Evolutionary conservation across 2,888 invertebrate genomes (phyloP).

Genomic region (Orthonevra nobilis): DNA sequence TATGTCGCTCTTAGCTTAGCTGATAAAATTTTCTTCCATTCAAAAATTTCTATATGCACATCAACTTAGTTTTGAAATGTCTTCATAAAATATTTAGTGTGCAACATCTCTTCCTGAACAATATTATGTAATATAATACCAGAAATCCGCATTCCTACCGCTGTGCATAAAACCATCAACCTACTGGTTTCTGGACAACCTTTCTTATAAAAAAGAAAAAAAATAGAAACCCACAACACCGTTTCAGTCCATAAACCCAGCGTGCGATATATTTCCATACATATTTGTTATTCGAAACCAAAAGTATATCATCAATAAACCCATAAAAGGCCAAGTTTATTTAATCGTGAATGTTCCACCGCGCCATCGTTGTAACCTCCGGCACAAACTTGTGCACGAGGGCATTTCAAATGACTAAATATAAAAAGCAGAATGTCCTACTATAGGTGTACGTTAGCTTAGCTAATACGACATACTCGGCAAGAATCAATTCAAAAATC

Average conservation of each 20-base stretch:
- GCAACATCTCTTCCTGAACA: too few species aligned
- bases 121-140: too few species aligned
- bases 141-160: too few species aligned
- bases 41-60: too few species aligned
- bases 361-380: constrained; percentile 11
- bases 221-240: constrained; percentile 49
- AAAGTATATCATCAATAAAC: constrained; percentile 56
- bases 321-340: constrained; percentile 59
- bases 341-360: constrained; percentile 45
- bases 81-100: too few species aligned
- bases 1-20: too few species aligned
- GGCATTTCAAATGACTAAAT: constrained; percentile 49
- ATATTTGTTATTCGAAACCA: constrained; percentile 60
- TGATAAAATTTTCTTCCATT: too few species aligned
- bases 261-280: constrained; percentile 52
- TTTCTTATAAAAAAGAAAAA: constrained; percentile 39
- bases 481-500: constrained; percentile 60
- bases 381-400: constrained; percentile 4
- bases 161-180: neutral
- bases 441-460: neutral
- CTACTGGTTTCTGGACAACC: neutral
- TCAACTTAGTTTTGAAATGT: too few species aligned
- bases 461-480: constrained; percentile 44
- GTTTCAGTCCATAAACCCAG: constrained; percentile 51
- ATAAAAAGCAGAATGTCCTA: constrained; percentile 33